These are phyloP conservation scores for Ylistrum balloti DNA, from an alignment of 1,140 invertebrate genomes.

Conservation along the genomic window DNA sequence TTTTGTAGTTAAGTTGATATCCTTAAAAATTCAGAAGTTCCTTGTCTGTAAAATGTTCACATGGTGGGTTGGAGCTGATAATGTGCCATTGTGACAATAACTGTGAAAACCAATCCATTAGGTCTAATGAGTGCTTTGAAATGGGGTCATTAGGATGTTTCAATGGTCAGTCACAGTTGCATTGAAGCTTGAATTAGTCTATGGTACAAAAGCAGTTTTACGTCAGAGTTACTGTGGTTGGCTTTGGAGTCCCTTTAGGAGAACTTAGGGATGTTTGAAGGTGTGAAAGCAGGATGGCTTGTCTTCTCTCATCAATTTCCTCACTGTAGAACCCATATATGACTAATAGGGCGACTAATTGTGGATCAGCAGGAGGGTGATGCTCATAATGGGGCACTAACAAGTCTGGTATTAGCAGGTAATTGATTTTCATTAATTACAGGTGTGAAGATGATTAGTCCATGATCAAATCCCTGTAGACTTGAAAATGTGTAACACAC, in stretches of 20 bases:
- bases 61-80: background rate
- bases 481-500: background rate
- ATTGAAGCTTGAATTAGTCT: background rate
- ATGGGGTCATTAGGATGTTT: background rate
- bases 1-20: too few relatives aligned
- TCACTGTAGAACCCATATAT: background rate
- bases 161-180: conserved; percentile 31
- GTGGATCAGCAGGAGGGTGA: background rate
- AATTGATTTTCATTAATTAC: conserved; percentile 21
- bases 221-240: conserved; percentile 19
- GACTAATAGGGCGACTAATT: conserved; percentile 26
- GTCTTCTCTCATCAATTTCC: conserved; percentile 27
- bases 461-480: conserved; percentile 6
- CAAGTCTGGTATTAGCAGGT: conserved; percentile 1
- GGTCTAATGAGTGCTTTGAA: background rate
- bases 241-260: background rate
- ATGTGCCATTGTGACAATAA: background rate
- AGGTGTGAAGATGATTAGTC: background rate
- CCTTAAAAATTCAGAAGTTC: too few relatives aligned
- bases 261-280: background rate
- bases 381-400: background rate
- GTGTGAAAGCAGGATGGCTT: conserved; percentile 9
- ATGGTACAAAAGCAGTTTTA: background rate
- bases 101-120: background rate
- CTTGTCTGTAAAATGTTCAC: background rate